Evolutionary conservation across 1,140 invertebrate species (phyloP), one percentile per base, ranked within the genome.

Genomic region (Trachymyrmex septentrionalis): DNA sequence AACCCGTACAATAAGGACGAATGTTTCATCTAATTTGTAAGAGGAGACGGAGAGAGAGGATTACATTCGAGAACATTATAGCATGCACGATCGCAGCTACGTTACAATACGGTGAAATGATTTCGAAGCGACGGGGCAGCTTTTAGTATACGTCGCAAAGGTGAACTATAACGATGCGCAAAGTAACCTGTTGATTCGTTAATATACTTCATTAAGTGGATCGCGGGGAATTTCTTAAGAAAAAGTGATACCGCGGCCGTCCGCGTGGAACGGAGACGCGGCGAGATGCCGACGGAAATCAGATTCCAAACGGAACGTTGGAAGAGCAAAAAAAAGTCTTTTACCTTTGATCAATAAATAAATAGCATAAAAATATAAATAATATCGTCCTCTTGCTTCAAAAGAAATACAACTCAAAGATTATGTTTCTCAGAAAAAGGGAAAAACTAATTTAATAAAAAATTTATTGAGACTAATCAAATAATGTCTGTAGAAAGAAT

Each of bases 131-230:
- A 30, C 16, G 12, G 50, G 14, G 19, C 19, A 59, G 59, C 57
- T 72, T 86, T 90, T 86, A 73, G 80, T 87, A 90, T 59, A 53
- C 82, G 48, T 19, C 44, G 34, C 69, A 53, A 72, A 57, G n/a
- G 10, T 53, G 50, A 19, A 38, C 30, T 66, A 27, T 73, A 72
- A 57, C 55, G 55, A 24, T 50, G 57, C 57, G 30, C 81, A 55
- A 78, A 85, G 82, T 88, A 91, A 92, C 90, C 90, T 92, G 91
- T 92, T 92, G 92, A 92, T 92, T 92, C 90, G 76, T 92, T 87
- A 91, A 89, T 77, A 87, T 85, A 86, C 72, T 89, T 92, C 80
- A 91, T 92, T 92, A 85, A 86, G 38, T 55, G 63, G 34, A 55
- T 69, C 30, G 55, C 30, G 55, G 63, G 57, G 55, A 75, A 27